Base-by-base conservation (phyloP, 1,140 invertebrate genomes). In the Pectinophora gossypiella region DNA sequence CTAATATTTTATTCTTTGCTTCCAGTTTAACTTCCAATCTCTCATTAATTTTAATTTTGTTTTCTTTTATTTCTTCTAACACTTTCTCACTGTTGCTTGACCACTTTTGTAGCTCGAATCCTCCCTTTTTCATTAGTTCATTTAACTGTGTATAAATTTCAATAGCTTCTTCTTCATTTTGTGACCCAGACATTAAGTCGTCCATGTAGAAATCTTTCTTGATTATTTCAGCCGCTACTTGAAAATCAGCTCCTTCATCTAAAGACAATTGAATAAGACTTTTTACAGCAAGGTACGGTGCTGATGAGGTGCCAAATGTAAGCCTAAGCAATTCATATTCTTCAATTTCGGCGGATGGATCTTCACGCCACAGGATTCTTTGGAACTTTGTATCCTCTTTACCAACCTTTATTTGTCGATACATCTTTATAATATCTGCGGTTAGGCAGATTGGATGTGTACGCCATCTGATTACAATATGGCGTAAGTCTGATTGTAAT, bases 391-490 rank as follows among this genome's bases (percentile, higher is more conserved):
- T 19, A 36, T 80, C 54, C 18, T 64, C 58, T 13, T 48, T 15
- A 7, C 53, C 35, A 0, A 74, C 45, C 38, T 45, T 54, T 1
- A 74, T 23, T 44, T 74, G 66, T 6, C 66, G 44, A 56, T 72
- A 83, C 71, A 84, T 83, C n/a, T n/a, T n/a, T n/a, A n/a, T n/a
- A n/a, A n/a, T n/a, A n/a, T n/a, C n/a, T n/a, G n/a, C n/a, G n/a
- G 51, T 80, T 83, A 88, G 20, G 5, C 69, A 71, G 27, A 66
- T 60, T 19, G 19, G 32, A 60, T 74, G 59, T 21, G 27, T 35
- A 45, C 79, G 38, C 56, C 82, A 85, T 7, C 75, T 47, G 0
- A 79, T 9, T 9, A 87, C 12, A 44, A 82, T 60, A 10, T 58
- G 47, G 19, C 67, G 54, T 9, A 87, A 42, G 32, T 85, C 72